These are phyloP conservation scores for Ophthalmolycus amberensis DNA, from an alignment of 2,113 vertebrate species.

Conservation along the genomic window DNA sequence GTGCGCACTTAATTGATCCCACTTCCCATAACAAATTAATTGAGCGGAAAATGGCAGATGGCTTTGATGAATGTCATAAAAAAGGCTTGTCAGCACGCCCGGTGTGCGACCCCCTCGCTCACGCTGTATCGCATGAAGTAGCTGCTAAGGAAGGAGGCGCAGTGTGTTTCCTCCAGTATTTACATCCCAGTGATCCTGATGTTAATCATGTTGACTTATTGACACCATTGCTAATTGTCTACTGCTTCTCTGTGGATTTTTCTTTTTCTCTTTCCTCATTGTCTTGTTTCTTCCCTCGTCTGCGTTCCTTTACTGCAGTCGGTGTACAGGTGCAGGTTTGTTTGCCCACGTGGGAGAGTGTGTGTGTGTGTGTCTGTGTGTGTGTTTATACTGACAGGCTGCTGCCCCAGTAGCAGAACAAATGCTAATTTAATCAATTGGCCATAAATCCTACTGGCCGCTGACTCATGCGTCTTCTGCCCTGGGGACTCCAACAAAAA, in stretches of 20 bases:
- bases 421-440: conserved; percentile 99
- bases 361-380: conserved; percentile 60
- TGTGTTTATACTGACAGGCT: conserved; percentile 75
- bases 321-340: conserved; percentile 56
- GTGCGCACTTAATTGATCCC: conserved; percentile 85
- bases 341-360: conserved; percentile 27
- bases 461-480: conserved; percentile 92
- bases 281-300: conserved; percentile 27
- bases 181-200: conserved; percentile 68
- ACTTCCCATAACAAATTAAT: conserved; percentile 87
- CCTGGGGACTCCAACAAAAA: conserved; percentile 83
- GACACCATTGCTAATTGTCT: conserved; percentile 73
- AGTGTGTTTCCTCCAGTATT: conserved; percentile 57
- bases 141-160: conserved; percentile 43
- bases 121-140: conserved; percentile 45
- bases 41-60: conserved; percentile 88
- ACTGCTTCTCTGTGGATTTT: conserved; percentile 22
- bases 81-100: conserved; percentile 82
- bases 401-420: conserved; percentile 88
- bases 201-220: conserved; percentile 76
- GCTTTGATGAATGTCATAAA: conserved; percentile 86
- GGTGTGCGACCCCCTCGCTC: conserved; percentile 65
- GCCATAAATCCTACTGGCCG: conserved; percentile 92
- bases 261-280: conserved; percentile 8
- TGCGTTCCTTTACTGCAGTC: conserved; percentile 34